These are phyloP conservation scores for Epinephelus lanceolatus DNA, from an alignment of 2,113 vertebrate genomes.

Conservation along the genomic window DNA sequence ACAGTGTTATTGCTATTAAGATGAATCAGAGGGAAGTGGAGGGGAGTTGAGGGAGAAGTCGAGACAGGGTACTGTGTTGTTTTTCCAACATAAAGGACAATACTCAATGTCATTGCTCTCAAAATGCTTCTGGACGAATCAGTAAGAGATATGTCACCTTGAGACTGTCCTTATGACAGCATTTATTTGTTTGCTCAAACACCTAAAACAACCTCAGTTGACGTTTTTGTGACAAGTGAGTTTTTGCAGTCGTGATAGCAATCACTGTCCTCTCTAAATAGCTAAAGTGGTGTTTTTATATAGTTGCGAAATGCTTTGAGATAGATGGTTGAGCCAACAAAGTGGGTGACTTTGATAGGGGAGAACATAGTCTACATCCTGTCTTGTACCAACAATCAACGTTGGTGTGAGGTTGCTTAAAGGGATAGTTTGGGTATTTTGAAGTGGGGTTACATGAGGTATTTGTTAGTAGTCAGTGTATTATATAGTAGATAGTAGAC, in stretches of 20 bases:
- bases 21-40: slow-evolving; percentile 1
- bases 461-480: too few relatives aligned
- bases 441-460: too few relatives aligned
- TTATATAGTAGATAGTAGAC: too few relatives aligned
- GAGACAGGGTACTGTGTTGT: background rate
- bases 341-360: background rate
- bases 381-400: background rate
- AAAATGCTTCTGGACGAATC: background rate
- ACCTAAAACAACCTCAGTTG: background rate
- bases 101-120: background rate
- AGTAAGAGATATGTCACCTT: background rate
- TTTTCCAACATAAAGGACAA: background rate
- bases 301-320: background rate
- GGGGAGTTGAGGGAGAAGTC: too few relatives aligned
- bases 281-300: background rate
- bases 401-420: too few relatives aligned
- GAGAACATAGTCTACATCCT: background rate
- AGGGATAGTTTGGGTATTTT: too few relatives aligned
- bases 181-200: background rate
- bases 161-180: background rate
- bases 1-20: slow-evolving; percentile 5
- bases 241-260: background rate
- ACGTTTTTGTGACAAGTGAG: background rate
- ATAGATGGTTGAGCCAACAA: background rate
- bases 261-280: background rate